Percentiles rank a stretch among this genome's conserved stretches.
Conservation (phyloP, 2,797 vertebrate genomes). For the Phalanger gymnotis region DNA sequence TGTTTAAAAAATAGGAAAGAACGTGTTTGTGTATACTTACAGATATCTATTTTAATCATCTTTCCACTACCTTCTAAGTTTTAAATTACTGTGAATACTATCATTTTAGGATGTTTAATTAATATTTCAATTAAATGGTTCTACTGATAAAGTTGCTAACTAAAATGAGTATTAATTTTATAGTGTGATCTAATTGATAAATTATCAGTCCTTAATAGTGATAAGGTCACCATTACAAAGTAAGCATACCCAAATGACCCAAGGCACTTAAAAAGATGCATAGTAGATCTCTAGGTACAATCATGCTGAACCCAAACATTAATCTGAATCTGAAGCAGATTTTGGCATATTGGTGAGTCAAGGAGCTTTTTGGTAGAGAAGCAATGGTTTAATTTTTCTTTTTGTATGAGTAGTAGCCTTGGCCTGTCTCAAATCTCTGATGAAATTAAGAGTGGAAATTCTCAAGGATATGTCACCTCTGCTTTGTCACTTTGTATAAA, state of each 20-base stretch:
- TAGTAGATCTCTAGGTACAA: background rate
- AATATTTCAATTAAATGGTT: constrained; percentile 49
- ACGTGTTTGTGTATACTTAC: background rate
- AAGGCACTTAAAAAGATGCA: background rate
- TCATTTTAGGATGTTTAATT: constrained; percentile 41
- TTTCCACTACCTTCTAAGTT: constrained; percentile 6
- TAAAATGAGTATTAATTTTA: constrained; percentile 59
- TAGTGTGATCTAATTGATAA: constrained; percentile 29
- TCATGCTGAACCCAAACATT: background rate
- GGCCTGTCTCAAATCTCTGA: background rate
- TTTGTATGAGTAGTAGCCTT: background rate
- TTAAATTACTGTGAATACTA: constrained; percentile 32
- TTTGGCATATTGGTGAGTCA: background rate
- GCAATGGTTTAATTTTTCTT: background rate
- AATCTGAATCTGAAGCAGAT: background rate
- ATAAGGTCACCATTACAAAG: constrained; percentile 11
- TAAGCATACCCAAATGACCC: background rate
- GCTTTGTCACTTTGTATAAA: background rate
- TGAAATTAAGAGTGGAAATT: background rate
- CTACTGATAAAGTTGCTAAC: constrained; percentile 35
- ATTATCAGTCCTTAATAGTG: background rate
- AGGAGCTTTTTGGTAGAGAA: background rate
- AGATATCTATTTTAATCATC: background rate
- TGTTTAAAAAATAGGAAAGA: background rate
- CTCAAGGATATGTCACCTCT: background rate